Evolutionary conservation across 23 tunicate species (phyloP), one percentile per base, ranked within the genome.

Genomic region (Ciona savignyi): DNA sequence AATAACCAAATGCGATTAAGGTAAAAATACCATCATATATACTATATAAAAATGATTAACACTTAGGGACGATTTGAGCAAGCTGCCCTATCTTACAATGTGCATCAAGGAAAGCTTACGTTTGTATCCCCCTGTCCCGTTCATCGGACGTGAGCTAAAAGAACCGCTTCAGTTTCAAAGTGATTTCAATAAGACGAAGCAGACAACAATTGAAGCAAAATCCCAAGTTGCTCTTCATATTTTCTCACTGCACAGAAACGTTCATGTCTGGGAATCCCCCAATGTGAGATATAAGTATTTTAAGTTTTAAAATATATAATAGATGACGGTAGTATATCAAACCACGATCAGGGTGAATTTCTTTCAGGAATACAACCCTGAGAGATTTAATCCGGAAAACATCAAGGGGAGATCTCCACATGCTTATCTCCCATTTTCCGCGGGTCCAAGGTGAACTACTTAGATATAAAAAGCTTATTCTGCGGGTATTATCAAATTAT

Each of bases 391-490:
- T 3, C 73, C 35, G 31, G 92, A 85, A 71, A 85, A 85, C 35
- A 68, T 73, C 0, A 60, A 80, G 23, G 69, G 67, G 27, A 67
- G 84, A 29, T 78, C 92, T 11, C 70, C 84, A 0, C 80, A 85
- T 63, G 92, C 92, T 6, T 85, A 69, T 42, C 19, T 85, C 3
- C 92, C 92, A 22, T 85, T 85, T 51, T 85, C 92, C 4, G 79
- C 84, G 23, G 92, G 92, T 0, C 35, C 92, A 25, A 78, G 92
- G 78, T 78, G 32, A 77, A 66, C n/a, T n/a, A n/a, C n/a, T n/a
- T n/a, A n/a, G n/a, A n/a, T n/a, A n/a, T n/a, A n/a, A n/a, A n/a
- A n/a, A n/a, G n/a, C n/a, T n/a, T n/a, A n/a, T n/a, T n/a, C n/a
- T n/a, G n/a, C n/a, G n/a, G n/a, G n/a, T n/a, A n/a, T n/a, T n/a